These are phyloP conservation scores for Chiroxiphia lanceolata DNA, from an alignment of 2,797 vertebrate genomes.

Conservation along the genomic window DNA sequence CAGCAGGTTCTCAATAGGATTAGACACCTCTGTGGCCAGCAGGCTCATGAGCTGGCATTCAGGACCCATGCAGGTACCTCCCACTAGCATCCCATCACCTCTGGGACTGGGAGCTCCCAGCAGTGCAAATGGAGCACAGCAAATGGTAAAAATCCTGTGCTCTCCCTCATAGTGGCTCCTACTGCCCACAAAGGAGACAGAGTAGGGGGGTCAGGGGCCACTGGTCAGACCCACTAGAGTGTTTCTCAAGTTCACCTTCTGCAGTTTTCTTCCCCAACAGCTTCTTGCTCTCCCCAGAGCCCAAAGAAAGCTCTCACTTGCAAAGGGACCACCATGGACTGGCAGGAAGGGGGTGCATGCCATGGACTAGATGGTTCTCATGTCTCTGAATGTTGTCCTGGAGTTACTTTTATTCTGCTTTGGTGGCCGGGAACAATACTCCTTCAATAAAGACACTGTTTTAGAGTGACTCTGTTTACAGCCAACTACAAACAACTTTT, in stretches of 20 bases:
- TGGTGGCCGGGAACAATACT: conserved; percentile 39
- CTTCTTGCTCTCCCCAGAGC: not conserved
- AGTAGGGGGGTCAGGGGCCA: not conserved
- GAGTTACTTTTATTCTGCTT: conserved; percentile 28
- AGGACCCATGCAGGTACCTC: not conserved
- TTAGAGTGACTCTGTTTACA: conserved; percentile 18
- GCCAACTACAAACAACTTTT: not conserved
- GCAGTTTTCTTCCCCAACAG: not conserved
- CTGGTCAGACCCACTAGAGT: not conserved
- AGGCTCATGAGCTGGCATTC: not conserved
- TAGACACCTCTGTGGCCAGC: not conserved
- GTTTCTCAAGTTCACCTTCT: not conserved
- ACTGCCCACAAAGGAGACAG: not conserved
- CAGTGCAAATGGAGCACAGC: not conserved
- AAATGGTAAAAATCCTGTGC: not conserved
- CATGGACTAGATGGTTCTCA: not conserved
- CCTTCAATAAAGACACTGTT: conserved; percentile 3
- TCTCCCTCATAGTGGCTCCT: not conserved
- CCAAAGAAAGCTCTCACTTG: not conserved
- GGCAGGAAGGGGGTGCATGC: not conserved
- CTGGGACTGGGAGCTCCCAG: not conserved
- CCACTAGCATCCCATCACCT: not conserved
- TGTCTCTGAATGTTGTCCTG: conserved; percentile 30
- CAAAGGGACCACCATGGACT: not conserved
- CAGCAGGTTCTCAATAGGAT: not conserved